These are phyloP conservation scores for Oscheius sp. DNA, from an alignment of 2,888 invertebrate species.

Conservation along the genomic window DNA sequence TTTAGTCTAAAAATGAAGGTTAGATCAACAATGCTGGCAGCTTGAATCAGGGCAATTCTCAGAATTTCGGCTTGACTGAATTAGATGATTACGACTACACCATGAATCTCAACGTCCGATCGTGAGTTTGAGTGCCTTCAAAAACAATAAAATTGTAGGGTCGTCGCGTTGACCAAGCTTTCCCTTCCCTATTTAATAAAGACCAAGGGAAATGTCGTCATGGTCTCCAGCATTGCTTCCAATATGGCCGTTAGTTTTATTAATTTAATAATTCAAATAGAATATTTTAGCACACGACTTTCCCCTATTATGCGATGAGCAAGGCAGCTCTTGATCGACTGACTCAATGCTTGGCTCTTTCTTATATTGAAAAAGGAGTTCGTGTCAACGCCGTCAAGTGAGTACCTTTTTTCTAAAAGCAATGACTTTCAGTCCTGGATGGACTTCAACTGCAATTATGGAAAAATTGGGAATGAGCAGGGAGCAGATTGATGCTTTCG, in stretches of 20 bases:
- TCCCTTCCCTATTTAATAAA: conserved; percentile 49
- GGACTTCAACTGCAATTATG: not conserved
- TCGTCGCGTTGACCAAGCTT: conserved; percentile 50
- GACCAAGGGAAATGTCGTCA: conserved; percentile 83
- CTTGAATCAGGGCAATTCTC: not conserved
- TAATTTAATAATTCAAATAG: not conserved
- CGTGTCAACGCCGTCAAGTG: not conserved
- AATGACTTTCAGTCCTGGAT: not conserved
- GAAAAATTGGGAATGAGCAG: not conserved
- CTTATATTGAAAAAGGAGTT: not conserved
- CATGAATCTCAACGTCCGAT: conserved; percentile 82
- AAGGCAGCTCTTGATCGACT: not conserved
- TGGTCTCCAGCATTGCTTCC: conserved; percentile 87
- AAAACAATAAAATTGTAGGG: conserved; percentile 34
- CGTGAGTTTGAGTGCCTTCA: conserved; percentile 19
- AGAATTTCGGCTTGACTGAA: conserved; percentile 17
- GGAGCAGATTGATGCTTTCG: not conserved
- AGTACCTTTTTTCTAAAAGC: not conserved
- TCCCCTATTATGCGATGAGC: not conserved
- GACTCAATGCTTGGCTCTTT: not conserved
- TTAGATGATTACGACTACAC: conserved; percentile 82
- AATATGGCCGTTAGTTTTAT: not conserved
- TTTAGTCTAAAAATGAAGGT: not conserved
- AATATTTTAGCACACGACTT: not conserved
- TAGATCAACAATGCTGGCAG: conserved; percentile 28